Evolutionary conservation across 2,888 invertebrate species (phyloP).

Genomic region (Cerastis leucographa): DNA sequence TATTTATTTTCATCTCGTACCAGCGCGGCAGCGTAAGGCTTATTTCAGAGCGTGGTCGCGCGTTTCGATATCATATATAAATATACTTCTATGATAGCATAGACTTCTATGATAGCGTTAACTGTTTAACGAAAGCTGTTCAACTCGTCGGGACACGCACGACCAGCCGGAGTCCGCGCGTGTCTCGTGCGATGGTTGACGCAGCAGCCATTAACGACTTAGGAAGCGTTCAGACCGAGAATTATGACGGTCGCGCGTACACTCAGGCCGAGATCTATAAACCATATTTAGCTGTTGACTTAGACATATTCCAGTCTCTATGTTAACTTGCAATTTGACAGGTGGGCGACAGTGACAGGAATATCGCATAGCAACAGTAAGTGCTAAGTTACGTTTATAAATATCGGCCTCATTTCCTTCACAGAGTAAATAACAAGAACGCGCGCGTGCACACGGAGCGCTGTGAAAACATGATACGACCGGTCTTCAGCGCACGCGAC

Average conservation of each 20-base stretch:
- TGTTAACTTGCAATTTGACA: not conserved
- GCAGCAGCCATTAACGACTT: not conserved
- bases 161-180: not conserved
- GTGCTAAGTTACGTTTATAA: no score
- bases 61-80: no score
- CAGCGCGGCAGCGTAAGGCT: no score
- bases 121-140: not conserved
- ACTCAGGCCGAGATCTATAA: no score
- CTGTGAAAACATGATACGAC: not conserved
- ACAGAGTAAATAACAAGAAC: no score
- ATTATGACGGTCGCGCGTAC: no score
- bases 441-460: not conserved
- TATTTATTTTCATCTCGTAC: no score
- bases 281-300: no score
- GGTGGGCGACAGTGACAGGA: not conserved
- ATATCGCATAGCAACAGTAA: not conserved
- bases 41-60: no score
- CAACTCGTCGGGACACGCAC: not conserved
- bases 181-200: not conserved
- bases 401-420: no score
- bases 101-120: not conserved
- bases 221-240: not conserved
- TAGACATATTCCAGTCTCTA: not conserved
- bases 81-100: no score
- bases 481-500: no score